Evolutionary conservation across 2,113 vertebrate genomes (phyloP).

Genomic region (Poeciliopsis prolifica): DNA sequence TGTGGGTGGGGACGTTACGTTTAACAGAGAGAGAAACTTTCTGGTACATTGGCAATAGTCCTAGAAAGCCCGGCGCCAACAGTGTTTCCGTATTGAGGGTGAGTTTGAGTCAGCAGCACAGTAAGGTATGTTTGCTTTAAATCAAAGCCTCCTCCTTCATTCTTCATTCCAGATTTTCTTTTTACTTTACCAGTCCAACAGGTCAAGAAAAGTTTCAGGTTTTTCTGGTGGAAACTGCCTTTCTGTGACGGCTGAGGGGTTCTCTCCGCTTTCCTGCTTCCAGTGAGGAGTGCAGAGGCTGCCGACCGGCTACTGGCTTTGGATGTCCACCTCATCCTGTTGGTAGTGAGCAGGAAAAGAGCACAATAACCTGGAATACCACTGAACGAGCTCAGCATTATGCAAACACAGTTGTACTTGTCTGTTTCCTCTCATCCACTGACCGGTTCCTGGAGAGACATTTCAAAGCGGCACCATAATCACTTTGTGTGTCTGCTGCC

Average conservation of each 20-base stretch:
- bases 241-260: not conserved
- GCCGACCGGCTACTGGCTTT: not conserved
- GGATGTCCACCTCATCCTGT: constrained; percentile 14
- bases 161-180: too few relatives aligned
- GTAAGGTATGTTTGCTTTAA: not conserved
- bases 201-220: not conserved
- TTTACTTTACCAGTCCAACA: too few relatives aligned
- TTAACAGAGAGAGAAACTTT: too few relatives aligned
- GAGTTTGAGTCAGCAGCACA: not conserved
- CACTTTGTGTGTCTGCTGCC: not conserved
- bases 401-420: not conserved
- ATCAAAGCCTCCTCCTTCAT: too few relatives aligned
- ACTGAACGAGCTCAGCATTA: not conserved
- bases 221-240: not conserved
- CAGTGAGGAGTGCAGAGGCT: not conserved
- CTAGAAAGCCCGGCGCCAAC: not conserved
- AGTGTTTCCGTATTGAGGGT: constrained; percentile 29
- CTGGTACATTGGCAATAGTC: too few relatives aligned
- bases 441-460: not conserved
- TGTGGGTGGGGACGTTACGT: too few relatives aligned
- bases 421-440: not conserved
- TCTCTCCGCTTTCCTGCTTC: constrained; percentile 15
- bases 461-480: not conserved
- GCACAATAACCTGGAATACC: not conserved
- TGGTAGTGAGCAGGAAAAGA: not conserved